These are phyloP conservation scores for Sitta carolinensis DNA, from an alignment of 2,797 vertebrate species.

Conservation along the genomic window DNA sequence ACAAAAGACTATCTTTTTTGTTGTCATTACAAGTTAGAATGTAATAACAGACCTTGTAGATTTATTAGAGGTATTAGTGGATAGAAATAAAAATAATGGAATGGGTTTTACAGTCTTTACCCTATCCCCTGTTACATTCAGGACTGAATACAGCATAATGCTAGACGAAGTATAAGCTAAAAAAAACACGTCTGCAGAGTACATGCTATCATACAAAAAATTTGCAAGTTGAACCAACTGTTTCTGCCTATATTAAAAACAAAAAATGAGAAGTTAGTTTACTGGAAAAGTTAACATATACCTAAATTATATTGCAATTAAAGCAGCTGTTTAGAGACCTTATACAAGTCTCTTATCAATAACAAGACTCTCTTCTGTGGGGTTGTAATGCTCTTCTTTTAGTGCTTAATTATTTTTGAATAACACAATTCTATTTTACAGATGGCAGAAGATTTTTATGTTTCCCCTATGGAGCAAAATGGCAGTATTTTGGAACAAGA, in stretches of 20 bases:
- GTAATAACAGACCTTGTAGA: neutral
- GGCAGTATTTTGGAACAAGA: conserved; percentile 90
- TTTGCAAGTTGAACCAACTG: neutral
- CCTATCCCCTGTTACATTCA: neutral
- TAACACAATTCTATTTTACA: conserved; percentile 70
- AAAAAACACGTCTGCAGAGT: neutral
- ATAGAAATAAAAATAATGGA: neutral
- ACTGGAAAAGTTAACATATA: neutral
- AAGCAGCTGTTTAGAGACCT: conserved; percentile 4
- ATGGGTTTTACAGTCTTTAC: neutral
- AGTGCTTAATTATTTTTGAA: conserved; percentile 6
- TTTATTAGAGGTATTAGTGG: neutral
- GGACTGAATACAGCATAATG: neutral
- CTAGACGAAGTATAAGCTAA: neutral
- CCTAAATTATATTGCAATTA: neutral
- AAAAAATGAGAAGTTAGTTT: neutral
- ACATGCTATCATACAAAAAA: neutral
- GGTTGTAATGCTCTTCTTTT: neutral
- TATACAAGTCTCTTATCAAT: neutral
- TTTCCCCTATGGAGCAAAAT: conserved; percentile 89
- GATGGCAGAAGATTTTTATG: conserved; percentile 90
- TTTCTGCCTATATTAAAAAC: neutral
- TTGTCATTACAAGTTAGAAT: neutral
- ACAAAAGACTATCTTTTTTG: neutral
- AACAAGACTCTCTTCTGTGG: neutral